phyloP scores from a whole-genome alignment of 2,797 vertebrate genomes.

The Sternotherus odoratus region DNA sequence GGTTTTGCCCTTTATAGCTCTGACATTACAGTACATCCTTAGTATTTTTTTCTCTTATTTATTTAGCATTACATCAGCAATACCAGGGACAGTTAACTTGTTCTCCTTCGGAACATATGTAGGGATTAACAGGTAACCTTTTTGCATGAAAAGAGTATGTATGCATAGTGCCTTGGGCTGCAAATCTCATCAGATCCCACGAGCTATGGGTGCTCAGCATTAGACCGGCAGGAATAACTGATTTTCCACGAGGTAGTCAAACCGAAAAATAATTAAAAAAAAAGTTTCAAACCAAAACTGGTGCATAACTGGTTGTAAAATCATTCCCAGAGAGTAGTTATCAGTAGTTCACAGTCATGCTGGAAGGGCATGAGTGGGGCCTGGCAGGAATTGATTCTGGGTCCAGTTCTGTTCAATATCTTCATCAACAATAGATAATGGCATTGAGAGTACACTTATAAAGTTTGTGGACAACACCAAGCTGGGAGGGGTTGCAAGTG shows the following conservation, averaged over 20 bases:
- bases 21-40: accelerated
- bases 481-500: too few species aligned
- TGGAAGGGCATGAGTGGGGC: too few species aligned
- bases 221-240: neutral
- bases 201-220: neutral
- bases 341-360: too few species aligned
- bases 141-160: neutral
- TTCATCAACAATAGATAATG: too few species aligned
- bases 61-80: accelerated
- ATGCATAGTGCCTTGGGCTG: neutral
- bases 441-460: too few species aligned
- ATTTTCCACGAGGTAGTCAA: neutral
- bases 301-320: too few species aligned
- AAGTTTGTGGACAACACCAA: too few species aligned
- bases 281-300: too few species aligned
- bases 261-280: too few species aligned
- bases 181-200: neutral
- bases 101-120: neutral
- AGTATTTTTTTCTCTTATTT: accelerated
- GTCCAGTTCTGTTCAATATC: too few species aligned
- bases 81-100: neutral
- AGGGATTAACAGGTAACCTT: neutral
- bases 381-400: too few species aligned
- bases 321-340: too few species aligned
- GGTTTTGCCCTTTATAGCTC: accelerated